Evolutionary conservation across 2,888 invertebrate species (phyloP), one percentile per base, ranked within the genome.

Genomic region (Chaetogeoica ovagalla): DNA sequence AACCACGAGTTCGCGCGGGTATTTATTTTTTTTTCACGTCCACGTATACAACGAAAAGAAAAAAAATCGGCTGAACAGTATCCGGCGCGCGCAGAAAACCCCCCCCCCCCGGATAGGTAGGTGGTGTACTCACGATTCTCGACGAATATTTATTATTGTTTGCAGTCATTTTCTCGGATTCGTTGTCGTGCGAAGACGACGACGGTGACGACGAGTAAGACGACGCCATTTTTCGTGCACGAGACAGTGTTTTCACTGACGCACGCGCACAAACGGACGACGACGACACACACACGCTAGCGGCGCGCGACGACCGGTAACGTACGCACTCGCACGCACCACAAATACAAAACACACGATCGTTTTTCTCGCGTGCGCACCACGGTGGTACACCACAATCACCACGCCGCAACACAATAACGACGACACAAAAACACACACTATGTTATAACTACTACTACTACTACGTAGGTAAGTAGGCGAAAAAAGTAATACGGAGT

Each of bases 81-180:
- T 43, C 6, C 1, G 23, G 17, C 68, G 30, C 23, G 23, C 23
- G 4, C 23, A 52, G 17, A 9, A 5, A 13, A 8, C 23, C n/a
- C n/a, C n/a, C n/a, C n/a, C n/a, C n/a, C n/a, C n/a, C n/a, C n/a
- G n/a, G 30, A 30, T 30, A 2, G 17, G 4, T 66, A 15, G 15
- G 6, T 23, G 48, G 3, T 23, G 57, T 63, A 77, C 76, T 77
- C 48, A 77, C 76, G 17, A 69, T 77, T 62, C 77, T 77, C 60
- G 77, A 77, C 69, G 69, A 68, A 69, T 77, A 77, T 52, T 77
- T 77, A 52, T 69, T 59, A 37, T 62, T n/a, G n/a, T n/a, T 43
- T n/a, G 69, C 13, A 59, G 55, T 55, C 39, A 62, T 30, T 69
- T 77, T 77, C 23, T 52, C 70, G 62, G 62, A 39, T 21, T 77